Evolutionary conservation across 2,113 vertebrate species (phyloP).

Genomic region (Hiodon tergisus): DNA sequence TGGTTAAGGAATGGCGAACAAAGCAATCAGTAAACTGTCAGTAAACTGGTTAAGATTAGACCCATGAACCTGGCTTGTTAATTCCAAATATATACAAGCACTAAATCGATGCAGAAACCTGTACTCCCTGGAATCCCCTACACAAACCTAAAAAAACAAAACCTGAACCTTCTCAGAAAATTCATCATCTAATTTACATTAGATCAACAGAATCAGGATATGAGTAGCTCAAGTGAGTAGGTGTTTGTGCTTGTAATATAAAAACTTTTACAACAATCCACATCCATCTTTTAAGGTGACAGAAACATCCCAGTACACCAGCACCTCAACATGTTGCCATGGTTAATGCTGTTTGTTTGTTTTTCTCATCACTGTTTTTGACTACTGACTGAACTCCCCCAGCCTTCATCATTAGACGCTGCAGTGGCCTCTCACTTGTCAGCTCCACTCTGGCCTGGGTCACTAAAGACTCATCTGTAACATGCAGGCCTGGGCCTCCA

Average conservation of each 20-base stretch:
- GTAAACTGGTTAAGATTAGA: neutral
- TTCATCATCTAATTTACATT: too few species aligned
- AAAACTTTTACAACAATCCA: neutral
- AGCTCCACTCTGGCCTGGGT: conserved; percentile 57
- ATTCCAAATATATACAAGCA: too few species aligned
- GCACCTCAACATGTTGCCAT: conserved; percentile 31
- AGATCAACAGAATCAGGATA: too few species aligned
- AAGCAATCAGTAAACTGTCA: neutral
- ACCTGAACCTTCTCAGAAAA: too few species aligned
- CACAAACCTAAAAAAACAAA: too few species aligned
- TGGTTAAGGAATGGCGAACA: neutral
- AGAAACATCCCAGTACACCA: conserved; percentile 27
- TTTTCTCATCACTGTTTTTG: conserved; percentile 21
- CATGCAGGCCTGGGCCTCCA: conserved; percentile 41
- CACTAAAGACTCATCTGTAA: conserved; percentile 56
- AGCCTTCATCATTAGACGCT: conserved; percentile 57
- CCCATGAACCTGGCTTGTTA: neutral
- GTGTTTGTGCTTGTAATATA: conserved; percentile 15
- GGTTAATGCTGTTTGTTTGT: conserved; percentile 29
- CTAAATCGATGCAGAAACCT: too few species aligned
- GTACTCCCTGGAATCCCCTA: too few species aligned
- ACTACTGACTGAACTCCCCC: conserved; percentile 22
- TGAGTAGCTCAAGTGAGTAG: neutral
- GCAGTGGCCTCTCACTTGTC: conserved; percentile 62
- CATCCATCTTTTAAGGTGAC: conserved; percentile 17